A percentile compares a stretch with the other conserved stretches of the same genome.
These are phyloP conservation scores for Drosophila phalerata DNA, from an alignment of 2,888 invertebrate genomes.

Conservation along the genomic window DNA sequence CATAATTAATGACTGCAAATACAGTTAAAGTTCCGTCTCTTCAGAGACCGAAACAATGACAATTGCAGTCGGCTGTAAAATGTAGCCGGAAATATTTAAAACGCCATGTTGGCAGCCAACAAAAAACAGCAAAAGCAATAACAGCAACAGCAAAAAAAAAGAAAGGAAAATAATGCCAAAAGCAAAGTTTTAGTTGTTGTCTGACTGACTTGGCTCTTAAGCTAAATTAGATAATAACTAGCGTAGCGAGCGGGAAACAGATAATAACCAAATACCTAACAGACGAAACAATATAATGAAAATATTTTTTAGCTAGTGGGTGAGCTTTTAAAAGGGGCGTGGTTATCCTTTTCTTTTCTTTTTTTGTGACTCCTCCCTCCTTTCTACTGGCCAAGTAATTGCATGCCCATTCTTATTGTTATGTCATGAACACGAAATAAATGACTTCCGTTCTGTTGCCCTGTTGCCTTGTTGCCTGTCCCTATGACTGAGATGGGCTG, in stretches of 20 bases:
- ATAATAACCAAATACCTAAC: slow-evolving; percentile 38
- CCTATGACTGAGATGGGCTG: slow-evolving; percentile 11
- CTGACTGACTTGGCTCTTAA: slow-evolving; percentile 38
- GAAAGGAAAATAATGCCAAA: slow-evolving; percentile 19
- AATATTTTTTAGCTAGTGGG: slow-evolving; percentile 23
- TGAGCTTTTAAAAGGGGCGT: slow-evolving; percentile 7
- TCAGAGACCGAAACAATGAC: slow-evolving; percentile 64
- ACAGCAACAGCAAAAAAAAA: neutral
- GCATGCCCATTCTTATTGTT: slow-evolving; percentile 62
- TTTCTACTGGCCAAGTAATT: slow-evolving; percentile 48
- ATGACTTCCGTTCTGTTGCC: slow-evolving; percentile 58
- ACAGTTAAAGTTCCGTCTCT: slow-evolving; percentile 41
- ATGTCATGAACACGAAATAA: slow-evolving; percentile 55
- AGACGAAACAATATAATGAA: slow-evolving; percentile 36
- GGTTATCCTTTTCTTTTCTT: neutral
- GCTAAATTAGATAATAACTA: slow-evolving; percentile 70
- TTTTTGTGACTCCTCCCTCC: neutral
- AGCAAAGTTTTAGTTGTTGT: slow-evolving; percentile 25
- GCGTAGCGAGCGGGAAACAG: slow-evolving; percentile 36
- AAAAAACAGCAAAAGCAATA: slow-evolving; percentile 13
- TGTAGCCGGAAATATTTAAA: slow-evolving; percentile 74
- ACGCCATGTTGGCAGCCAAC: slow-evolving; percentile 35
- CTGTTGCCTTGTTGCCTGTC: slow-evolving; percentile 8
- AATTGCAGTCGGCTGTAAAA: slow-evolving; percentile 55
- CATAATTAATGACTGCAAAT: slow-evolving; percentile 74